phyloP scores from a whole-genome alignment of 1,140 invertebrate genomes.

The Holcopasites calliopsidis region DNA sequence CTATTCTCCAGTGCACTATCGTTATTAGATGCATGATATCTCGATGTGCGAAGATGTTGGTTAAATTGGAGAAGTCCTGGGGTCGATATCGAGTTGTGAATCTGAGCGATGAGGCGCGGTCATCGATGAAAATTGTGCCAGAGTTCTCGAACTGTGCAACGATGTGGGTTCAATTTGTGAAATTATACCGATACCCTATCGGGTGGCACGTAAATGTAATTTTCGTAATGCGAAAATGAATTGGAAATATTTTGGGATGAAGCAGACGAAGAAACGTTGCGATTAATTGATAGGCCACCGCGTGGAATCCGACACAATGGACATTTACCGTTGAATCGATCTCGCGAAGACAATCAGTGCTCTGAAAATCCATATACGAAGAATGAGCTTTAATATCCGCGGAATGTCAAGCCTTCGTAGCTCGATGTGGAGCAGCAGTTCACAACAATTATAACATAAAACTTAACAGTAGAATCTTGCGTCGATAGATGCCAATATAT shows the following conservation, averaged over 20 bases:
- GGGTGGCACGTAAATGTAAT: background rate
- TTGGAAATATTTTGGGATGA: background rate
- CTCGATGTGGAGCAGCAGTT: background rate
- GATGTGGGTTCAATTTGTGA: slow-evolving; percentile 5
- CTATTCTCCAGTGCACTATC: slow-evolving; percentile 14
- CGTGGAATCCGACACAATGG: background rate
- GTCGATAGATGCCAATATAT: too few species aligned
- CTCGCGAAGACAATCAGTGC: background rate
- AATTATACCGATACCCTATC: slow-evolving; percentile 1
- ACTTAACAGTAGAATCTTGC: too few species aligned
- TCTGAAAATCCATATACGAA: background rate
- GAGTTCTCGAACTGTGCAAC: background rate
- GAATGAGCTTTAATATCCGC: background rate
- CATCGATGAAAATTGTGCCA: slow-evolving; percentile 1
- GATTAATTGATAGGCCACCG: background rate
- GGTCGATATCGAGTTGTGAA: background rate
- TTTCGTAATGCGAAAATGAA: background rate
- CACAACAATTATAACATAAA: background rate
- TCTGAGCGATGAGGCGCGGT: slow-evolving; percentile 3
- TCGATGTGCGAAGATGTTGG: slow-evolving; percentile 18
- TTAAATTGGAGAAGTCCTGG: background rate
- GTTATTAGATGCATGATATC: slow-evolving; percentile 35
- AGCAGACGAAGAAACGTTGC: background rate
- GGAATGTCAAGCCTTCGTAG: background rate
- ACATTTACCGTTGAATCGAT: background rate